phyloP scores from a whole-genome alignment of 2,797 vertebrate genomes.

The Lindbergichthys nudifrons region DNA sequence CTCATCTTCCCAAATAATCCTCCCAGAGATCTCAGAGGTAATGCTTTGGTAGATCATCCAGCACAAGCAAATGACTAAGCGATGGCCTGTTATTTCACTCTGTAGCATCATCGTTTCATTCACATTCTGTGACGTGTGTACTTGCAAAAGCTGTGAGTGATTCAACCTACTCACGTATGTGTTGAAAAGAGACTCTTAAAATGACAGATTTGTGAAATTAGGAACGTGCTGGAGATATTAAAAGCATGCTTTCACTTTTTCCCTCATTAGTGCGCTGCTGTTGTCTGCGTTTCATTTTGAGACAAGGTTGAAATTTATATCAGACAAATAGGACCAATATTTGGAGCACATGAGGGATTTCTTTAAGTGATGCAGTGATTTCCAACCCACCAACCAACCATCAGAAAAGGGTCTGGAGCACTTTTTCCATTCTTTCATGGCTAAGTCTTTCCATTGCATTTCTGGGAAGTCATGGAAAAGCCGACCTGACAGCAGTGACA shows the following conservation, averaged over 20 bases:
- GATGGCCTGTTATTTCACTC: conserved; percentile 44
- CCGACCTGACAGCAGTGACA: conserved; percentile 77
- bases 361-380: conserved; percentile 56
- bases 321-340: conserved; percentile 59
- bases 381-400: conserved; percentile 64
- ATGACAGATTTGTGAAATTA: conserved; percentile 56
- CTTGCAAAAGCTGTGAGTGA: conserved; percentile 31
- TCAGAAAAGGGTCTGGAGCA: conserved; percentile 56
- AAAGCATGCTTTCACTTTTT: conserved; percentile 70
- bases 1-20: conserved; percentile 56
- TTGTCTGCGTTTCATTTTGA: conserved; percentile 59
- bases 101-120: conserved; percentile 40
- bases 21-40: conserved; percentile 40
- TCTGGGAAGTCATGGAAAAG: conserved; percentile 78
- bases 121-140: conserved; percentile 45
- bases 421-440: conserved; percentile 78
- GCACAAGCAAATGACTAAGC: background rate
- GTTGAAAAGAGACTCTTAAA: conserved; percentile 46
- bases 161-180: conserved; percentile 44
- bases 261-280: conserved; percentile 62
- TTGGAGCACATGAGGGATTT: conserved; percentile 60
- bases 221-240: conserved; percentile 58
- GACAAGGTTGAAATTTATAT: conserved; percentile 62
- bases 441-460: conserved; percentile 80
- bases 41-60: conserved; percentile 28